These are phyloP conservation scores for Microplitis demolitor DNA, from an alignment of 1,140 invertebrate genomes.

Conservation along the genomic window DNA sequence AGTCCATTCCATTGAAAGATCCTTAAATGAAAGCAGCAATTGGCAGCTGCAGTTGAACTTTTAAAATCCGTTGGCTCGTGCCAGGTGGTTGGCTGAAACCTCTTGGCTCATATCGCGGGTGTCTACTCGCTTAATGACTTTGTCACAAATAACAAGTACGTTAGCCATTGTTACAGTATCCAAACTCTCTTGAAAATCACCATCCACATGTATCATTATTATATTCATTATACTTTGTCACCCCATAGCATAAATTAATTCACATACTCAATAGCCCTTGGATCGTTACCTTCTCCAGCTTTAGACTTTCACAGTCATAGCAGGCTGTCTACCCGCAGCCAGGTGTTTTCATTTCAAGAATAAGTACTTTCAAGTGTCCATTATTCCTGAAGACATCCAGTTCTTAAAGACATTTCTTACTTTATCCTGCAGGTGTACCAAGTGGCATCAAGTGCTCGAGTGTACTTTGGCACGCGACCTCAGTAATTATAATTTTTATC, in stretches of 20 bases:
- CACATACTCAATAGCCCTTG: no score
- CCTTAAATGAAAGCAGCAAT: not conserved
- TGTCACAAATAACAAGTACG: no score
- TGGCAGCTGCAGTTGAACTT: constrained; percentile 1
- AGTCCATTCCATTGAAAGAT: no score
- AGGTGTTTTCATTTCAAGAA: not conserved
- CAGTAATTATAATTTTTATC: not conserved
- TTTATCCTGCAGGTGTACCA: no score
- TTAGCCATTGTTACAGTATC: not conserved
- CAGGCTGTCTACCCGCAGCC: constrained; percentile 11
- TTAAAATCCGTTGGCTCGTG: constrained; percentile 15
- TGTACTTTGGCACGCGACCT: not conserved
- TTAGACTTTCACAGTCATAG: not conserved
- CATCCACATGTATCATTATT: no score
- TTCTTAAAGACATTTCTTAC: no score
- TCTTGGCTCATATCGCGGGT: not conserved
- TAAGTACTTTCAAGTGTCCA: not conserved
- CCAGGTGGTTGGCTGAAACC: not conserved
- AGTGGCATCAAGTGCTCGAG: no score
- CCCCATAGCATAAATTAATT: no score
- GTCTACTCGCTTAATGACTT: not conserved
- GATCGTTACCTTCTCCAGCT: no score
- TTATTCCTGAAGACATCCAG: not conserved
- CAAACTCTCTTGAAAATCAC: no score
- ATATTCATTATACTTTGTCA: not conserved